phyloP scores from a whole-genome alignment of 1,140 invertebrate genomes.

The Drosophila bifasciata region DNA sequence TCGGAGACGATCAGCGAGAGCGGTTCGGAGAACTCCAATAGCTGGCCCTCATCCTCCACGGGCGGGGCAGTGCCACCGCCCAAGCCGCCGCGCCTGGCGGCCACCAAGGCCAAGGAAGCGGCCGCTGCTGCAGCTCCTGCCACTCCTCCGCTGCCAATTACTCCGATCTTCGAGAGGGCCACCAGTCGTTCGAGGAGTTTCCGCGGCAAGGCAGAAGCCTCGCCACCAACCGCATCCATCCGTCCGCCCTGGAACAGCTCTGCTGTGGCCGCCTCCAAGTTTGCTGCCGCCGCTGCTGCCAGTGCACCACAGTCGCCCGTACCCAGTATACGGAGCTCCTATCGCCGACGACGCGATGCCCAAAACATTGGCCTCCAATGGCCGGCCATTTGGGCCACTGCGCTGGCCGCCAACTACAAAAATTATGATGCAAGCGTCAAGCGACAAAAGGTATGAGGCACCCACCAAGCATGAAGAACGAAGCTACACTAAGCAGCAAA shows the following conservation, averaged over 20 bases:
- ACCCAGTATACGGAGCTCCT: slow-evolving; percentile 64
- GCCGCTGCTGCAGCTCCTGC: slow-evolving; percentile 9
- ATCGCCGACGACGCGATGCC: slow-evolving; percentile 71
- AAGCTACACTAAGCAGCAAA: slow-evolving; percentile 47
- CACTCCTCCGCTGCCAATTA: slow-evolving; percentile 24
- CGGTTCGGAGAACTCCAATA: slow-evolving; percentile 85
- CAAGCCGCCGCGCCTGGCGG: slow-evolving; percentile 22
- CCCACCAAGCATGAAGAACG: slow-evolving; percentile 17
- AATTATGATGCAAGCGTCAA: slow-evolving; percentile 76
- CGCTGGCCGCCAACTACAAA: slow-evolving; percentile 71
- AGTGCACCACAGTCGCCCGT: slow-evolving; percentile 50
- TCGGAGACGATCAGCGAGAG: slow-evolving; percentile 86
- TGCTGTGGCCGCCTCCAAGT: slow-evolving; percentile 68
- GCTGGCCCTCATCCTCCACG: slow-evolving; percentile 56
- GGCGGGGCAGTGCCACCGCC: slow-evolving; percentile 11
- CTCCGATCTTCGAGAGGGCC: slow-evolving; percentile 61
- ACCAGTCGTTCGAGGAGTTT: slow-evolving; percentile 61
- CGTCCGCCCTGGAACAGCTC: slow-evolving; percentile 85
- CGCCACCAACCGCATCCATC: slow-evolving; percentile 36
- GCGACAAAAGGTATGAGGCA: slow-evolving; percentile 59
- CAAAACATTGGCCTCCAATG: slow-evolving; percentile 67
- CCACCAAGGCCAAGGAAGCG: slow-evolving; percentile 50
- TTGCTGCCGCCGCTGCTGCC: slow-evolving; percentile 55
- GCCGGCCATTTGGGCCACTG: slow-evolving; percentile 73
- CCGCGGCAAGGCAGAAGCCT: slow-evolving; percentile 50